phyloP scores from a whole-genome alignment of 2,797 vertebrate species.

The Tangara arthus region DNA sequence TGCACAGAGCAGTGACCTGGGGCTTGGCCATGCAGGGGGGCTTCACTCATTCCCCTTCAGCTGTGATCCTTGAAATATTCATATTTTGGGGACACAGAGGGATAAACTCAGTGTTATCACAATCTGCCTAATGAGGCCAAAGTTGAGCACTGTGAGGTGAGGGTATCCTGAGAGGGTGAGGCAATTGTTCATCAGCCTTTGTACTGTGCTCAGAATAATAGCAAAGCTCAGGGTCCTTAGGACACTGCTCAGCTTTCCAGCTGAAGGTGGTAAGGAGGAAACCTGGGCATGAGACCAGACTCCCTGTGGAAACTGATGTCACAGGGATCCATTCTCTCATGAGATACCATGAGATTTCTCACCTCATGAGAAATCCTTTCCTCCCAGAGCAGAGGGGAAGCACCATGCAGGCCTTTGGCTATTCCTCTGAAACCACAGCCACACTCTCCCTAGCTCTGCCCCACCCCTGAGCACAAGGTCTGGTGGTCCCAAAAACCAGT shows the following conservation, averaged over 20 bases:
- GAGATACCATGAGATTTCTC: not conserved
- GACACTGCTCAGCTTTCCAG: not conserved
- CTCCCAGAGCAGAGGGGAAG: not conserved
- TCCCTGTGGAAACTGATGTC: not conserved
- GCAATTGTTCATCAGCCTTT: not conserved
- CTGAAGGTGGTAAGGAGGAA: not conserved
- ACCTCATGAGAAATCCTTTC: not conserved
- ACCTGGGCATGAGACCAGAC: not conserved
- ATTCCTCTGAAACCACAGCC: not conserved
- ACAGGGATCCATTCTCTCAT: not conserved
- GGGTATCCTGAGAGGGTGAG: too few species aligned
- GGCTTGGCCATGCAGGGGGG: accelerated
- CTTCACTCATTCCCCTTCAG: not conserved
- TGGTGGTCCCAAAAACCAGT: not conserved
- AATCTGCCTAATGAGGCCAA: not conserved
- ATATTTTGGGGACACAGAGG: not conserved
- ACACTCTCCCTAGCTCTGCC: not conserved
- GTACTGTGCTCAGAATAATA: not conserved
- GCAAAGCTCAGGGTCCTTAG: not conserved
- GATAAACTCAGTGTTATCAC: not conserved
- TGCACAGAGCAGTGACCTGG: not conserved
- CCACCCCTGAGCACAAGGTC: not conserved
- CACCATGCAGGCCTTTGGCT: not conserved
- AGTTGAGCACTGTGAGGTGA: not conserved
- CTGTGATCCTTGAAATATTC: not conserved